Evolutionary conservation across 1,140 invertebrate species (phyloP).

Genomic region (Aporrectodea caliginosa): DNA sequence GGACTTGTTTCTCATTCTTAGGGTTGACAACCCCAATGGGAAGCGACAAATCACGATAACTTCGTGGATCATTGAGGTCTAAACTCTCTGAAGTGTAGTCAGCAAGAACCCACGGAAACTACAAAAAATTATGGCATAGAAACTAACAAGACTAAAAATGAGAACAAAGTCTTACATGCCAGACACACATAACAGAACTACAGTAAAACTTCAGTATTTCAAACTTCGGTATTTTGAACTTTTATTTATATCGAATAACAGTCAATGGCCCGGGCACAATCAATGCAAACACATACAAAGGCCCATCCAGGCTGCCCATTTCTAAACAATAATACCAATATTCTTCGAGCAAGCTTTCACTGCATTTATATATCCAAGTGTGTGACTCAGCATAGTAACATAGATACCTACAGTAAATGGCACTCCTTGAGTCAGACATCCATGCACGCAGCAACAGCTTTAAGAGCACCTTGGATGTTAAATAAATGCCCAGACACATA

Average conservation of each 20-base stretch:
- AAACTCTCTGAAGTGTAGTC: slow-evolving; percentile 80
- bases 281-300: too few relatives aligned
- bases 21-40: slow-evolving; percentile 83
- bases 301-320: too few relatives aligned
- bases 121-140: slow-evolving; percentile 5
- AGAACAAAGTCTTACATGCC: not conserved
- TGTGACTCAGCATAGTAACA: too few relatives aligned
- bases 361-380: too few relatives aligned
- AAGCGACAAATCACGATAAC: slow-evolving; percentile 90
- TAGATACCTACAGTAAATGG: too few relatives aligned
- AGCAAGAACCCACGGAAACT: slow-evolving; percentile 80
- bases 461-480: not conserved
- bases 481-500: not conserved
- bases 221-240: too few relatives aligned
- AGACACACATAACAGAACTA: not conserved
- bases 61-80: slow-evolving; percentile 77
- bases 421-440: too few relatives aligned
- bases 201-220: too few relatives aligned
- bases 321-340: too few relatives aligned
- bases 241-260: not conserved
- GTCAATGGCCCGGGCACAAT: too few relatives aligned
- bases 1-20: slow-evolving; percentile 72
- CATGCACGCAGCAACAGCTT: too few relatives aligned
- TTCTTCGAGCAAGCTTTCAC: too few relatives aligned
- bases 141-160: not conserved